Percentiles rank a stretch among this genome's conserved stretches.
These are phyloP conservation scores for human DNA, from an alignment of 2,113 vertebrate species.

Conservation along the genomic window GRCh38 chr11:109955501-109956000, in stretches of 20 bases:
- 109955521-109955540: too few relatives aligned
- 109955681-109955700: background rate
- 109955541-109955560: too few relatives aligned
- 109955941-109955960: background rate
- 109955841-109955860: background rate
- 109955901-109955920: background rate
- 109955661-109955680: background rate
- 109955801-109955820: background rate
- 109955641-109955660: background rate
- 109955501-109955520: too few relatives aligned
- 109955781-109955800: too few relatives aligned
- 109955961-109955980: background rate
- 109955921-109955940: background rate
- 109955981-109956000: background rate
- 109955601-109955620: background rate
- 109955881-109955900: background rate
- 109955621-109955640: background rate
- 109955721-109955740: background rate
- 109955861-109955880: background rate
- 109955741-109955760: background rate
- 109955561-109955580: background rate
- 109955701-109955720: background rate
- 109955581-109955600: accelerated
- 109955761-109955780: background rate
- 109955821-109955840: background rate